Evolutionary conservation across 1,140 invertebrate genomes (phyloP), one percentile per base, ranked within the genome.

Genomic region (Helicoverpa armigera): DNA sequence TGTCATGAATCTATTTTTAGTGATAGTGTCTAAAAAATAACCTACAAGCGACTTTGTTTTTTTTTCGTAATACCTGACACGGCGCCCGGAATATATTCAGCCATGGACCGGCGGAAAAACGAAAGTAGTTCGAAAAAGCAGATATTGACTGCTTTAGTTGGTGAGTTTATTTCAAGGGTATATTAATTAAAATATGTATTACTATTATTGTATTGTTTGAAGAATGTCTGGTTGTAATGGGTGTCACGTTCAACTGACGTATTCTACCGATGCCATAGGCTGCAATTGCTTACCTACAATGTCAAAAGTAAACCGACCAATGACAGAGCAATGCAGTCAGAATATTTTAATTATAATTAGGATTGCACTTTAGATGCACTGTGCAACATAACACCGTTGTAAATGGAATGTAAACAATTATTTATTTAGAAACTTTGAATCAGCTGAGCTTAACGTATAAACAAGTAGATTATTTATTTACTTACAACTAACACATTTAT

Each of bases 141-240:
- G 77, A 86, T 88, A 80, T 83, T 86, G 18, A 88, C 87, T 9
- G 85, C 87, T 23, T 79, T 88, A 53, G 78, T 86, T 74, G 87
- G 87, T 88, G 63, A 84, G 69, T 72, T 31, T 9, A 16, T 51
- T 31, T 50, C 29, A 50, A 18, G 16, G 16, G n/a, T 18, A 51
- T 48, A 18, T 69, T 65, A 10, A 48, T 65, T 65, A 16, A 48
- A 43, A 23, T 23, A n/a, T n/a, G n/a, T n/a, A 35, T 65, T 48
- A 48, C 12, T 43, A 43, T 18, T 11, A 18, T 12, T 67, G 43
- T 48, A 67, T 67, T 67, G 35, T 67, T 18, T 18, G 2, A n/a
- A 12, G n/a, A 48, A n/a, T 4, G n/a, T 65, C n/a, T 10, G 0
- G 10, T 67, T 67, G 12, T 16, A 18, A 50, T 50, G 63, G 12